These are phyloP conservation scores for Dicrostonyx torquatus DNA, from an alignment of 2,797 vertebrate species.

Conservation along the genomic window DNA sequence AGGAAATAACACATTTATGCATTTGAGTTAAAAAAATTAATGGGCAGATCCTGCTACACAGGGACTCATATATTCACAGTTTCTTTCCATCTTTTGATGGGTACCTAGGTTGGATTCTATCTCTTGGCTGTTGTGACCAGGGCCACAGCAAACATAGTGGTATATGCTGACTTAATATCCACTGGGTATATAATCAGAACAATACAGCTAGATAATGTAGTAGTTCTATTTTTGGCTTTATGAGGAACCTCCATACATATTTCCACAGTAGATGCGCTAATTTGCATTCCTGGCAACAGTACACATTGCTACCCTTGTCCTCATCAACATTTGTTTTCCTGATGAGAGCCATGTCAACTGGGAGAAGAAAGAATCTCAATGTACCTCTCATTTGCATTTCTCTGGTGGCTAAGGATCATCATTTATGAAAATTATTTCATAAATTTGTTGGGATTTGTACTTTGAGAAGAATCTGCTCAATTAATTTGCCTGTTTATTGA, in stretches of 20 bases:
- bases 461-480: neutral
- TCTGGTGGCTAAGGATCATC: neutral
- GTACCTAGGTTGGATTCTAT: neutral
- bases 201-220: neutral
- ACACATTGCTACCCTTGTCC: neutral
- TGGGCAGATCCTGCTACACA: neutral
- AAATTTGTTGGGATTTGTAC: neutral
- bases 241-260: too few species aligned
- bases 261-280: neutral
- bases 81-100: neutral
- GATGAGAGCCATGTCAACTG: neutral
- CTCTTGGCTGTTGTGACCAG: neutral
- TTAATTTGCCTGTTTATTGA: neutral
- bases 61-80: neutral
- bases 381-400: neutral
- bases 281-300: neutral
- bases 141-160: too few species aligned
- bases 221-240: neutral
- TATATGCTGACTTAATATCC: neutral
- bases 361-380: neutral
- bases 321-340: neutral
- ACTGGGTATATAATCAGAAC: neutral
- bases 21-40: conserved; percentile 4
- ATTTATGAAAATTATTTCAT: neutral
- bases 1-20: neutral